phyloP scores from a whole-genome alignment of 2,888 invertebrate species.

The Shargacucullia verbasci region DNA sequence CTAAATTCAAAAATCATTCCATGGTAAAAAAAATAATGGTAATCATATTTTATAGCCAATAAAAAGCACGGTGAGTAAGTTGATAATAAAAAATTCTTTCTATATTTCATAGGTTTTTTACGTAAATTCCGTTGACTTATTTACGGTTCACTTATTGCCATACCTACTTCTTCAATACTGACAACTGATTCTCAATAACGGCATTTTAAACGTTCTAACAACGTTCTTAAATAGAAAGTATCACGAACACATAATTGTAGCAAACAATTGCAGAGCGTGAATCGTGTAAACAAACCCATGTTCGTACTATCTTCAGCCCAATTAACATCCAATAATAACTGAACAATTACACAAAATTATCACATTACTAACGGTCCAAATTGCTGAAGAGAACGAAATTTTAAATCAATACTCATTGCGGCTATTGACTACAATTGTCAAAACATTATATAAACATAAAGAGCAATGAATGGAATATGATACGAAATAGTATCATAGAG shows the following conservation, averaged over 20 bases:
- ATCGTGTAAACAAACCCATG: conserved; percentile 43
- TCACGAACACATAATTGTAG: conserved; percentile 52
- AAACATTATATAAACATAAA: conserved; percentile 23
- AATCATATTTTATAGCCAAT: no score
- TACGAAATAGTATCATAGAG: conserved; percentile 40
- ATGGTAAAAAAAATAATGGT: no score
- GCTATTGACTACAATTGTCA: conserved; percentile 9
- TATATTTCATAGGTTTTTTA: no score
- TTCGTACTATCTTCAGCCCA: conserved; percentile 44
- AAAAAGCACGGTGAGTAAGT: no score
- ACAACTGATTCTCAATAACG: conserved; percentile 44
- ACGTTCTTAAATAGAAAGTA: conserved; percentile 52
- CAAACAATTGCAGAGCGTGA: conserved; percentile 46
- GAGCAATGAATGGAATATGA: conserved; percentile 27
- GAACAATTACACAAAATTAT: conserved; percentile 60
- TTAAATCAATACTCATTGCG: conserved; percentile 12
- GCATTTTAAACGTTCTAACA: conserved; percentile 42
- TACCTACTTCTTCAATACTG: conserved; percentile 40
- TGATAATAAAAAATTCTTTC: no score
- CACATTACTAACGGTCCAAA: conserved; percentile 55
- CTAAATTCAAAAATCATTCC: no score
- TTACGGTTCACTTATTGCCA: conserved; percentile 24
- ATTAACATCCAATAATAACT: conserved; percentile 50
- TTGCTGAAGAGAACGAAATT: conserved; percentile 9
- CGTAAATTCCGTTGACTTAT: conserved; percentile 1